Evolutionary conservation across 2,888 invertebrate genomes (phyloP).

Genomic region (Marronus borbonicus): DNA sequence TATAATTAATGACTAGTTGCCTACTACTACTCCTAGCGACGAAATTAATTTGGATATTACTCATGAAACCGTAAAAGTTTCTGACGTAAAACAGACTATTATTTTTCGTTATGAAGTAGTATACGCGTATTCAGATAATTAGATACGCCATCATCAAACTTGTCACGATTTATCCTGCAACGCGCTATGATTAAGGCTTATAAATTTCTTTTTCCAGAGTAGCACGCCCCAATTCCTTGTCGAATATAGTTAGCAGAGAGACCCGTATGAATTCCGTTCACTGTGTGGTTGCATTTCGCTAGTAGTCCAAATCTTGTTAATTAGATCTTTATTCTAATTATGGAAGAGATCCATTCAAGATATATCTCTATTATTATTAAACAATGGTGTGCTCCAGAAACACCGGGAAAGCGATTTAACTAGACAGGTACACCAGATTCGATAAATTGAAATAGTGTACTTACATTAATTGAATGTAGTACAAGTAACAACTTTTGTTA

Average conservation of each 20-base stretch:
- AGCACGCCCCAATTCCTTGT: slow-evolving; percentile 2
- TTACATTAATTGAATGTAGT: too few relatives aligned
- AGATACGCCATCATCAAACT: background rate
- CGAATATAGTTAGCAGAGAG: slow-evolving; percentile 22
- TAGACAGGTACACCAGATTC: background rate
- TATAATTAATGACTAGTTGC: background rate
- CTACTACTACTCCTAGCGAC: too few relatives aligned
- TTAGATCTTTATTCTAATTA: slow-evolving; percentile 30
- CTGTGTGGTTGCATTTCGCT: slow-evolving; percentile 1
- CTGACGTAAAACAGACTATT: background rate
- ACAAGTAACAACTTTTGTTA: too few relatives aligned
- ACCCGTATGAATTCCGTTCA: slow-evolving; percentile 31
- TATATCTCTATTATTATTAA: slow-evolving; percentile 26
- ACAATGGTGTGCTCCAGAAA: background rate
- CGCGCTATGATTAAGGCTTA: slow-evolving; percentile 4
- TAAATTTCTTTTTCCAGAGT: slow-evolving; percentile 18
- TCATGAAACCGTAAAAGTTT: slow-evolving; percentile 7
- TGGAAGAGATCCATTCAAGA: slow-evolving; percentile 4
- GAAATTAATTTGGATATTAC: background rate
- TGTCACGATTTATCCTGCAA: slow-evolving; percentile 2
- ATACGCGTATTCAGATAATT: background rate
- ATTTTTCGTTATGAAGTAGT: background rate
- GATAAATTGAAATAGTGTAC: too few relatives aligned
- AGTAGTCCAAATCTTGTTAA: slow-evolving; percentile 37
- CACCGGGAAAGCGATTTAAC: background rate